Evolutionary conservation across 2,797 vertebrate genomes (phyloP), one percentile per base, ranked within the genome.

Genomic region (Lagorchestes hirsutus): DNA sequence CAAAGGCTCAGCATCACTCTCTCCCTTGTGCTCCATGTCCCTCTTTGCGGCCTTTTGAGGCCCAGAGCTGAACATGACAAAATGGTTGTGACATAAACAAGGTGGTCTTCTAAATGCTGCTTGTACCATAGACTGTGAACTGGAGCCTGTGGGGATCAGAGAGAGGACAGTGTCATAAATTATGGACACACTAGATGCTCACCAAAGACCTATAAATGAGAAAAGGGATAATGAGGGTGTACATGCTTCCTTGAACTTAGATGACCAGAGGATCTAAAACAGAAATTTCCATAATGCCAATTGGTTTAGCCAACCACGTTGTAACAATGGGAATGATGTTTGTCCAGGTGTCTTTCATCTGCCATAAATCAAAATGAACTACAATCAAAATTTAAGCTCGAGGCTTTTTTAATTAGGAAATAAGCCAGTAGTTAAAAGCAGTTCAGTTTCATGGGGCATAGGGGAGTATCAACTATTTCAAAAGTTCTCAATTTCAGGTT

Each of bases 361-460:
- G 54, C 4, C 46, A 50, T 1, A 18, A 56, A 59, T 95, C 57
- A 29, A 92, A 92, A 91, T 40, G 50, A 92, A 92, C n/a, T 34
- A 52, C 5, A 91, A 91, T 56, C 22, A 94, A 94, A 6, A 27
- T 87, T 97, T 94, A 93, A 40, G 0, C 24, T 59, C 74, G 74
- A 96, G 40, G 50, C 90, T 29, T 94, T 91, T 93, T 56, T 90
- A 55, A 57, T 92, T 74, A 90, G 94, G 5, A 93, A 93, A 95
- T n/a, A 74, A 94, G 90, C 1, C 24, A 55, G 67, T 50, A 67
- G 31, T 58, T 29, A 31, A 28, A 96, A 54, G 54, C 59, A 95
- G 27, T 82, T 82, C 40, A 5, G 1, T 94, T 95, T 95, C 93
- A 82, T 0, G 1, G 95, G 5, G 29, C 22, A 27, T 31, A 52